A percentile compares a stretch with the other conserved stretches of the same genome.
Conservation (phyloP, 2,113 vertebrate genomes). For the Lophochroa leadbeateri region DNA sequence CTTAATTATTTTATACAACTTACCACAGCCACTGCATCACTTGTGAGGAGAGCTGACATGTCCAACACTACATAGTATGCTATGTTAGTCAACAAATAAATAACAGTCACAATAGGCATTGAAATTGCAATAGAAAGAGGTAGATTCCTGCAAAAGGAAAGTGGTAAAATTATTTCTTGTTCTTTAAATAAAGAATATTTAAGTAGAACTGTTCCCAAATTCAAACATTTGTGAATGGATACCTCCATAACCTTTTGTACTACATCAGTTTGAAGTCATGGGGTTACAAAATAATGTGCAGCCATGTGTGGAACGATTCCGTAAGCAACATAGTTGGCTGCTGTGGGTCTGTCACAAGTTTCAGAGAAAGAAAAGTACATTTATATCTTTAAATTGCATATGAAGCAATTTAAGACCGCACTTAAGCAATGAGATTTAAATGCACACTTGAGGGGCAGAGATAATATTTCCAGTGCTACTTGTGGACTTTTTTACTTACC, state of each 20-base stretch:
- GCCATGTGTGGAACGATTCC: not conserved
- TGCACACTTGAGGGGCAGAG: not conserved
- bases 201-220: not conserved
- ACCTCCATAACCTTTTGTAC: not conserved
- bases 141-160: conserved; percentile 77
- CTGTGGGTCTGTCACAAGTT: not conserved
- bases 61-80: conserved; percentile 84
- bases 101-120: conserved; percentile 82
- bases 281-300: not conserved
- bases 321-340: not conserved
- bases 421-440: not conserved
- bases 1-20: conserved; percentile 15
- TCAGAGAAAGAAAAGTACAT: not conserved
- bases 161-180: not conserved
- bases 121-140: conserved; percentile 84
- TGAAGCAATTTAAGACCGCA: not conserved
- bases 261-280: not conserved
- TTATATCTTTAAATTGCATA: not conserved
- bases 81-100: conserved; percentile 87
- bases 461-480: not conserved
- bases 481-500: not conserved
- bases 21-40: conserved; percentile 86
- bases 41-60: conserved; percentile 80
- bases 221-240: not conserved
- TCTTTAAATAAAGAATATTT: not conserved